Percentiles rank a stretch among this genome's conserved stretches.
Conservation (phyloP, 2,113 vertebrate genomes). For the Tragelaphus buxtoni region DNA sequence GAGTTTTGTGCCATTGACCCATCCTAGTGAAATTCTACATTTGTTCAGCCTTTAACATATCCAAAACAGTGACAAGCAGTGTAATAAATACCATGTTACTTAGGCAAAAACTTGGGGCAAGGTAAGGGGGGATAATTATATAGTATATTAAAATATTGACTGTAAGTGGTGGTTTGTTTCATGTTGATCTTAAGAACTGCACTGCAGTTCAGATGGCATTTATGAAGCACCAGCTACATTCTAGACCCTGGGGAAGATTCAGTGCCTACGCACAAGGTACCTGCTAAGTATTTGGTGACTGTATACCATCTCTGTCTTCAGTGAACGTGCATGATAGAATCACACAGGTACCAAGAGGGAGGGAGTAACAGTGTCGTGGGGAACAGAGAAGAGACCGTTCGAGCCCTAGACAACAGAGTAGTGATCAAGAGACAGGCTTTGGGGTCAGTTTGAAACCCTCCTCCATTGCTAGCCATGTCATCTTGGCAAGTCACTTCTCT, state of each 20-base stretch:
- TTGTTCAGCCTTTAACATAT: neutral
- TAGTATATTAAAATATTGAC: neutral
- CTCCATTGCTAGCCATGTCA: neutral
- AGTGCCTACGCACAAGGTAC: neutral
- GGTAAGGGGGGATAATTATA: neutral
- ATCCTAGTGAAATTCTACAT: conserved; percentile 30
- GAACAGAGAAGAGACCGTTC: neutral
- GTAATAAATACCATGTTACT: neutral
- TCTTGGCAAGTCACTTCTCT: neutral
- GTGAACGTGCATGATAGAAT: neutral
- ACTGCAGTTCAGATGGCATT: neutral
- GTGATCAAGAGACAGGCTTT: neutral
- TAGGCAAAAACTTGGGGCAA: neutral
- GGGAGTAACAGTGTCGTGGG: neutral
- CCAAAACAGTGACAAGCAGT: neutral
- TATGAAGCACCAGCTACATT: neutral
- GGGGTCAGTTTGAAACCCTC: neutral
- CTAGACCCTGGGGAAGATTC: neutral
- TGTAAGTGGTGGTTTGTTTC: neutral
- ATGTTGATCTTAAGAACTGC: neutral
- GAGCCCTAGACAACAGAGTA: neutral
- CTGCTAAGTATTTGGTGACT: neutral
- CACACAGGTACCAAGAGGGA: neutral
- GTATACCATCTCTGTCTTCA: neutral
- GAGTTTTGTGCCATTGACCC: conserved; percentile 49